A percentile compares a stretch with the other conserved stretches of the same genome.
phyloP scores from a whole-genome alignment of 2,113 vertebrate genomes.

The Datnioides undecimradiatus region DNA sequence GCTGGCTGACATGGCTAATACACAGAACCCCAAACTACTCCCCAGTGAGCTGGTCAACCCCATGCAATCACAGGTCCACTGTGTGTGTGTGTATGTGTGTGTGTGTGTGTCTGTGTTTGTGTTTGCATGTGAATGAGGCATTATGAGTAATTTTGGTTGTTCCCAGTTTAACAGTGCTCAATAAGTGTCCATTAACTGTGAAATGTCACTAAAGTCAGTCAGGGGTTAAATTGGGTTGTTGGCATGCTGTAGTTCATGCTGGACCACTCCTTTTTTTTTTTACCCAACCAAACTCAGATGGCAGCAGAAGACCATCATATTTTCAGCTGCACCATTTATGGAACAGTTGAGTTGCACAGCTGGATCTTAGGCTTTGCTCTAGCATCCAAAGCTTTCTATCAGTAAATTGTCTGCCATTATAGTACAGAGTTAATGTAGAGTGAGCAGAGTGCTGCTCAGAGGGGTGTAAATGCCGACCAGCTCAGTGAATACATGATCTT shows the following conservation, averaged over 20 bases:
- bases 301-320: not conserved
- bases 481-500: not conserved
- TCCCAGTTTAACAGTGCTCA: not conserved
- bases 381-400: not conserved
- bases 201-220: not conserved
- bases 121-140: not conserved
- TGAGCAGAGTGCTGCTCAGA: not conserved
- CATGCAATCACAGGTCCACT: not conserved
- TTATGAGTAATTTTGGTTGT: conserved; percentile 1
- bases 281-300: too few relatives aligned
- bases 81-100: not conserved
- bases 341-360: not conserved
- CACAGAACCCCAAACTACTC: not conserved
- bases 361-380: not conserved
- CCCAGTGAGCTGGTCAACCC: not conserved
- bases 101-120: not conserved
- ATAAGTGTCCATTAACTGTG: not conserved
- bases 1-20: not conserved
- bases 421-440: not conserved
- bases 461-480: not conserved
- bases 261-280: not conserved
- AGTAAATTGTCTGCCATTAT: not conserved
- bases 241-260: not conserved
- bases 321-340: not conserved
- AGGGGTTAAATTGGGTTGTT: too few relatives aligned